These are phyloP conservation scores for Trichogramma dendrolimi DNA, from an alignment of 2,888 invertebrate species.

Conservation along the genomic window DNA sequence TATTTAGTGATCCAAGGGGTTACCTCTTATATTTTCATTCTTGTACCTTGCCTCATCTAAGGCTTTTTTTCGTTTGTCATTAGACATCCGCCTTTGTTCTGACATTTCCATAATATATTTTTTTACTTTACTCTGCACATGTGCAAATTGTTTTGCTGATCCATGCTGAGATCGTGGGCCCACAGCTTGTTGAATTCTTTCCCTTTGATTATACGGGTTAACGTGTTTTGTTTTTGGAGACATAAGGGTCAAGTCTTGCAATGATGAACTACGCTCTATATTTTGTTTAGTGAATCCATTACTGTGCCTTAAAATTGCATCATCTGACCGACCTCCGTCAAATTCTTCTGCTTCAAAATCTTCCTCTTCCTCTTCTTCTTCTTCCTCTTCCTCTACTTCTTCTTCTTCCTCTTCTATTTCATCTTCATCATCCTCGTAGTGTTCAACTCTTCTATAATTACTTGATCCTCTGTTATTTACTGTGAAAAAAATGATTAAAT, in stretches of 20 bases:
- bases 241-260: constrained; percentile 42
- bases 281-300: constrained; percentile 22
- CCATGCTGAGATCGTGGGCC: constrained; percentile 19
- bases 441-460: background rate
- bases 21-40: constrained; percentile 14
- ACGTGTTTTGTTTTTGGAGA: constrained; percentile 14
- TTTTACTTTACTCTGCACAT: constrained; percentile 46
- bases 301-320: constrained; percentile 31
- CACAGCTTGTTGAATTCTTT: constrained; percentile 12
- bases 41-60: constrained; percentile 20
- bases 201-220: constrained; percentile 26
- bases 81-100: constrained; percentile 31
- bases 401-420: constrained; percentile 33
- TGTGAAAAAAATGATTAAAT: no score
- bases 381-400: constrained; percentile 32
- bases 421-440: constrained; percentile 18
- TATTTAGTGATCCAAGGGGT: background rate
- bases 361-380: constrained; percentile 35
- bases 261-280: constrained; percentile 43
- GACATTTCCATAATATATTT: constrained; percentile 40
- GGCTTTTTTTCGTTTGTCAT: constrained; percentile 24
- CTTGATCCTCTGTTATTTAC: background rate
- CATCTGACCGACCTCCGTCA: constrained; percentile 44
- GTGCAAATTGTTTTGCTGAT: constrained; percentile 32
- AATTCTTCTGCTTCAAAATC: constrained; percentile 38